Conservation (phyloP, 2,888 invertebrate species). For the Xestia rhomboidea region DNA sequence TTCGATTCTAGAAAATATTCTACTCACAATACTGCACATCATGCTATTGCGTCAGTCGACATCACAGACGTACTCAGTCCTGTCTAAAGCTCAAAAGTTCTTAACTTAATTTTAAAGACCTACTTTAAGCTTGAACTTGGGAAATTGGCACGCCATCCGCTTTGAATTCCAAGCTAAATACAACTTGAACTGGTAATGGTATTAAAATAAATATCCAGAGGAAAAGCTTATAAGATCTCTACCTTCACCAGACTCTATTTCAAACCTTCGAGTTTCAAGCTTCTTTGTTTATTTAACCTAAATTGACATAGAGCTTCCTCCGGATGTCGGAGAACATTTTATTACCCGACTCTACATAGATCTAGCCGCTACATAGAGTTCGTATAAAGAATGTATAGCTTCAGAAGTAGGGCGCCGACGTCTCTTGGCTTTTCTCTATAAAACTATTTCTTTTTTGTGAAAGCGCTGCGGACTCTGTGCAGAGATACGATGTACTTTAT, state of each 20-base stretch:
- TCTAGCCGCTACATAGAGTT: constrained; percentile 43
- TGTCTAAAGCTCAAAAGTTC: not conserved
- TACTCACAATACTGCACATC: not conserved
- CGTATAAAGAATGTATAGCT: constrained; percentile 64
- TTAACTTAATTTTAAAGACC: constrained; percentile 20
- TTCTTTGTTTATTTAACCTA: constrained; percentile 53
- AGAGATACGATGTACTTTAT: constrained; percentile 50
- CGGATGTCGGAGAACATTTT: constrained; percentile 52
- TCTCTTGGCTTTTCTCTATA: constrained; percentile 46
- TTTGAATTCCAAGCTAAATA: constrained; percentile 23
- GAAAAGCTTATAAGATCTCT: constrained; percentile 3
- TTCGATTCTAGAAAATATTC: not conserved
- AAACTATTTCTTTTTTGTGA: constrained; percentile 58
- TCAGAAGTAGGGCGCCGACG: constrained; percentile 54
- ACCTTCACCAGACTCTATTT: constrained; percentile 1
- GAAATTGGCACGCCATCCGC: not conserved
- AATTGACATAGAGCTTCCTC: constrained; percentile 32
- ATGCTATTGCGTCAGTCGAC: not conserved
- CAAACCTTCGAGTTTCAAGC: constrained; percentile 24
- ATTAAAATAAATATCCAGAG: constrained; percentile 1
- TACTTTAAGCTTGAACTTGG: constrained; percentile 4
- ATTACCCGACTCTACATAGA: constrained; percentile 54
- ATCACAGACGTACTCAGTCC: not conserved
- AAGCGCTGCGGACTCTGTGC: constrained; percentile 45
- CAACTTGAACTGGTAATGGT: not conserved